Conservation (phyloP, 2,888 invertebrate genomes). For the Cataglyphis cursor region DNA sequence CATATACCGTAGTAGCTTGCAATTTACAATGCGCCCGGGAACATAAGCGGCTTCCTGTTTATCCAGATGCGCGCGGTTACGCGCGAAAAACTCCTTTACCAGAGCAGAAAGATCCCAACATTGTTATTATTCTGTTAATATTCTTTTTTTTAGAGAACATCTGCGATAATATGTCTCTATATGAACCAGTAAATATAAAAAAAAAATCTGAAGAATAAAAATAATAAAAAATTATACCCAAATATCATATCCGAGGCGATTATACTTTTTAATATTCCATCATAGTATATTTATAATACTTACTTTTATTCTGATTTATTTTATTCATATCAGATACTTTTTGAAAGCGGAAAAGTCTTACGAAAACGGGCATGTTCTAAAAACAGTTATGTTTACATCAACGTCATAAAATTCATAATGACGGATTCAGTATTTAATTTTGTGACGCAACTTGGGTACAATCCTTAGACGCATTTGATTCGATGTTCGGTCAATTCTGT, state of each 20-base stretch:
- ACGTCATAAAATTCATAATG: not conserved
- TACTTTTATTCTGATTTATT: no score
- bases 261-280: not conserved
- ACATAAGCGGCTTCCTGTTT: conserved; percentile 66
- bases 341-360: not conserved
- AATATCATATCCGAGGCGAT: not conserved
- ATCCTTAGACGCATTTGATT: conserved; percentile 5
- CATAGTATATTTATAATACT: not conserved
- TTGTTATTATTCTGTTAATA: conserved; percentile 28
- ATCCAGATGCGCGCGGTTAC: conserved; percentile 37
- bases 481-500: not conserved
- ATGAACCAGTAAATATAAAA: not conserved
- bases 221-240: not conserved
- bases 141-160: conserved; percentile 9
- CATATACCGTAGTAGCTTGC: conserved; percentile 64
- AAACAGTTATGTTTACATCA: not conserved
- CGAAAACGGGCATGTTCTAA: not conserved
- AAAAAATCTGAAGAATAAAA: not conserved
- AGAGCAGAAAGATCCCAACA: conserved; percentile 30
- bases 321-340: not conserved
- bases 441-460: not conserved
- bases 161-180: not conserved
- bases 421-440: not conserved
- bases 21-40: conserved; percentile 57
- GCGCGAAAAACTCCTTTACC: conserved; percentile 47